Percentiles rank a stretch among this genome's conserved stretches.
phyloP scores from a whole-genome alignment of 2,113 vertebrate genomes.

The Mesembrinibis cayennensis region DNA sequence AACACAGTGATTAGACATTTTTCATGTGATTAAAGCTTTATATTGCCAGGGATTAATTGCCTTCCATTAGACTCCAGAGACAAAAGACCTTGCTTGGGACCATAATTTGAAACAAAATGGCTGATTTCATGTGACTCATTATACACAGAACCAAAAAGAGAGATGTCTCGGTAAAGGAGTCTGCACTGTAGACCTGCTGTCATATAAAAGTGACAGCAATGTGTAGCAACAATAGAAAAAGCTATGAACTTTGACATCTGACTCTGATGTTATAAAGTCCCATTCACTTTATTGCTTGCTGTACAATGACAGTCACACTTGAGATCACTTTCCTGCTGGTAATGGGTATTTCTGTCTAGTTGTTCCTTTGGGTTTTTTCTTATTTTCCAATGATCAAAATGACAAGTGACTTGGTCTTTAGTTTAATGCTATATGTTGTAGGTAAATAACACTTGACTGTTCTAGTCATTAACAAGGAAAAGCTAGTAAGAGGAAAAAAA shows the following conservation, averaged over 20 bases:
- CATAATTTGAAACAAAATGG: neutral
- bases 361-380: neutral
- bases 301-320: neutral
- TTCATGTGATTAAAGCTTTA: constrained; percentile 25
- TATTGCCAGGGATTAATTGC: neutral
- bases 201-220: neutral
- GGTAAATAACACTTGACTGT: neutral
- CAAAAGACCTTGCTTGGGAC: neutral
- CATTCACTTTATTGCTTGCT: neutral
- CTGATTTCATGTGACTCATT: neutral
- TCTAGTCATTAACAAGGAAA: neutral
- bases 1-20: neutral
- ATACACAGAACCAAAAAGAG: neutral
- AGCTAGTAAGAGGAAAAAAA: neutral
- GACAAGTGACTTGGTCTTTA: neutral
- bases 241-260: neutral
- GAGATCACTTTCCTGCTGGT: neutral
- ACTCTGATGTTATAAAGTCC: neutral
- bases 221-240: neutral
- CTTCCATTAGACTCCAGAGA: neutral
- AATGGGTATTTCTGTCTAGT: neutral
- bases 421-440: neutral
- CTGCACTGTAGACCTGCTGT: neutral
- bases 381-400: neutral
- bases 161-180: neutral